A percentile compares a stretch with the other conserved stretches of the same genome.
These are phyloP conservation scores for Trichomycterus rosablanca DNA, from an alignment of 2,113 vertebrate genomes.

Conservation along the genomic window DNA sequence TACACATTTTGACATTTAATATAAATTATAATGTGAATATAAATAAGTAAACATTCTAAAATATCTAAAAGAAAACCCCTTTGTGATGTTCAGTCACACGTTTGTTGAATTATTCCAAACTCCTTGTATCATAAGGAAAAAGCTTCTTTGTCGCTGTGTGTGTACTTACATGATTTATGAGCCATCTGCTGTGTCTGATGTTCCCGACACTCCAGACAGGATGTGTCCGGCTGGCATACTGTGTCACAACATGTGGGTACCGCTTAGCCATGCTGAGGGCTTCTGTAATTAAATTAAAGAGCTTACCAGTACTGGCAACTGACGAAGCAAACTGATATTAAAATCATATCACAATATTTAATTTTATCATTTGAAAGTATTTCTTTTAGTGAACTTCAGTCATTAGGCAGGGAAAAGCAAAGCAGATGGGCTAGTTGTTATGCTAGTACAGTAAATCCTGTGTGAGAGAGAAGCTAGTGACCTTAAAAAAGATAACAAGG, in stretches of 20 bases:
- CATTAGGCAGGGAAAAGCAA: too few relatives aligned
- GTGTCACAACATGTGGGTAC: constrained; percentile 55
- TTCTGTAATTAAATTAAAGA: constrained; percentile 73
- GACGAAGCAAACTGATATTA: constrained; percentile 32
- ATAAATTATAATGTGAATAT: constrained; percentile 1
- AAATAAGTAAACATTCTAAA: not conserved
- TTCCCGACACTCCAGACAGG: constrained; percentile 65
- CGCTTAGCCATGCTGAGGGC: constrained; percentile 63
- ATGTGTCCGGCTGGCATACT: constrained; percentile 66
- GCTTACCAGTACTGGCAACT: constrained; percentile 51
- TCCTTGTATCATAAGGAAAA: constrained; percentile 46
- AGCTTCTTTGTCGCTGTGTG: constrained; percentile 50
- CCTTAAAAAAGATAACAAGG: too few relatives aligned
- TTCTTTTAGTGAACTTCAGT: too few relatives aligned
- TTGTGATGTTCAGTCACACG: not conserved
- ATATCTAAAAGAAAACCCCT: not conserved
- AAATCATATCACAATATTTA: constrained; percentile 36
- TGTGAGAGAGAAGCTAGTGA: too few relatives aligned
- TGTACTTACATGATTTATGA: constrained; percentile 71
- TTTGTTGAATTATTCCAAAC: not conserved
- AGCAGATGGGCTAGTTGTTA: too few relatives aligned
- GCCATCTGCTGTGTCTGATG: constrained; percentile 74
- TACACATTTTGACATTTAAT: not conserved
- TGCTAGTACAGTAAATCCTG: too few relatives aligned
- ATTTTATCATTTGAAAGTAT: too few relatives aligned